Evolutionary conservation across 2,888 invertebrate species (phyloP), one percentile per base, ranked within the genome.

Genomic region (Agrotis puta): DNA sequence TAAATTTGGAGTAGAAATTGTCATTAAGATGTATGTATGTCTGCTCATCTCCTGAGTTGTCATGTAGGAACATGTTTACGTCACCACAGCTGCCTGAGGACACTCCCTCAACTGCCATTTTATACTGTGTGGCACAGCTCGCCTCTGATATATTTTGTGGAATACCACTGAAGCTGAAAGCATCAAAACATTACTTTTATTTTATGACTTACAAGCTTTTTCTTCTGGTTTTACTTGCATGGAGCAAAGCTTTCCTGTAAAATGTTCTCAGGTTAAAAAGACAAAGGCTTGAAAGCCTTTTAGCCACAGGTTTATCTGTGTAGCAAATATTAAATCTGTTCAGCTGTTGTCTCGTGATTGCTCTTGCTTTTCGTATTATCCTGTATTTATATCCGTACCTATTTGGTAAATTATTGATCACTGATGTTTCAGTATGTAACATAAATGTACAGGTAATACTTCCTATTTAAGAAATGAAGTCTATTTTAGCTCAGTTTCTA

Each of bases 61-160:
- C 95, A 73, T 94, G 93, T 81, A 95, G 92, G 79, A 92, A 96
- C 92, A 95, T 93, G 79, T 93, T 94, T 70, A 94, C 93, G 88
- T 96, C 96, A 88, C 90, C 87, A 82, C 95, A 94, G 82, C 90
- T 91, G 74, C 92, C 92, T n/a, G 85, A 77, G n/a, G 95, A 91
- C 70, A 94, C 95, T 78, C 93, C 92, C 76, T 95, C 96, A 74
- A 94, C 95, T 84, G 94, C 94, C 95, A 96, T 94, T 89, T 95
- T 96, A 90, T 95, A 96, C 83, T 95, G 95, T 76, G 96, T 92
- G 79, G 96, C 95, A 87, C 96, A 96, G 87, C 95, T 96, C 48
- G 94, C 92, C 88, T 96, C 96, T 72, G 96, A 94, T 91, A 96
- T 93, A 89, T 91, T 95, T 92, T 96, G 96, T 92, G 95, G 92